Conservation (phyloP, 1,140 invertebrate genomes). For the Arctopsyche grandis region DNA sequence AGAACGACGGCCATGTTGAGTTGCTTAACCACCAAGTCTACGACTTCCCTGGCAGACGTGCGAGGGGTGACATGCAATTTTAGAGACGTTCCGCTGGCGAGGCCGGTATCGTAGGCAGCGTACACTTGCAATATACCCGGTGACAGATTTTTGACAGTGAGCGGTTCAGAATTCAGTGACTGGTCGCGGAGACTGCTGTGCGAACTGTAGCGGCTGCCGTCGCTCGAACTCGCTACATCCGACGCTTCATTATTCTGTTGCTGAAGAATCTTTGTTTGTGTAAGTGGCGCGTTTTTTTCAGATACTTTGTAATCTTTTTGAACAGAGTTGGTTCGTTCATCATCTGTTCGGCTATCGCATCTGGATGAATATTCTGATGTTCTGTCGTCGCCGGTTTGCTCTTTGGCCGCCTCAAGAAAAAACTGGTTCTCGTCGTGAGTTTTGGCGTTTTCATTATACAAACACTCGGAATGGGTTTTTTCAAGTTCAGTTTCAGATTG, state of each 20-base stretch:
- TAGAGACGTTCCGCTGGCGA: constrained; percentile 90
- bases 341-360: constrained; percentile 40
- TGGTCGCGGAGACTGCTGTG: constrained; percentile 49
- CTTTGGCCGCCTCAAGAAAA: constrained; percentile 47
- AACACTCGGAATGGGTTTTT: constrained; percentile 54
- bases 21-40: constrained; percentile 93
- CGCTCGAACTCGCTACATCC: constrained; percentile 49
- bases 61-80: constrained; percentile 90
- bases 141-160: constrained; percentile 49
- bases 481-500: constrained; percentile 54
- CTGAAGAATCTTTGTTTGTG: constrained; percentile 43
- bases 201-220: constrained; percentile 49
- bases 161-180: constrained; percentile 46
- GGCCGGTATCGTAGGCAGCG: constrained; percentile 93
- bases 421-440: constrained; percentile 42
- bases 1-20: constrained; percentile 91
- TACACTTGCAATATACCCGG: constrained; percentile 85
- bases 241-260: constrained; percentile 41
- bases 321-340: constrained; percentile 60
- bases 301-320: constrained; percentile 61
- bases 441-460: constrained; percentile 51
- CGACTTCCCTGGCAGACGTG: constrained; percentile 92
- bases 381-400: constrained; percentile 13
- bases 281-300: constrained; percentile 39
- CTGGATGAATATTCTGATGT: constrained; percentile 21